Conservation (phyloP, 1,140 invertebrate species). For the Campodea augens region DNA sequence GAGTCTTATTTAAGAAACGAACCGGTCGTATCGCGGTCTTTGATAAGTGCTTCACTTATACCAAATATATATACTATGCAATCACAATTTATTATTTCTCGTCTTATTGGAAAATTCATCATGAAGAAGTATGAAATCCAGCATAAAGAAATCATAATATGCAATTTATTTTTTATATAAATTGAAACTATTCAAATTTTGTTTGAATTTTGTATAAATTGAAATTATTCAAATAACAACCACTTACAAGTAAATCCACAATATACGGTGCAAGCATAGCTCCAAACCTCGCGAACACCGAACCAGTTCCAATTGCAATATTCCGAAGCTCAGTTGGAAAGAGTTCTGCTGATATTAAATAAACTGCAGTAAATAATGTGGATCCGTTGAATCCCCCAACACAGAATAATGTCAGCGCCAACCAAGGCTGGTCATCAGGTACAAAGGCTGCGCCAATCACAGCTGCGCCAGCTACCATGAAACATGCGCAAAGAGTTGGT, state of each 20-base stretch:
- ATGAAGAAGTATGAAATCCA: no score
- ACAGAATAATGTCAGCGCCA: neutral
- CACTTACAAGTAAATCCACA: neutral
- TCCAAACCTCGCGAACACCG: constrained; percentile 26
- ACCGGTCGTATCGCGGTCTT: no score
- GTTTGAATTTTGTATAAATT: no score
- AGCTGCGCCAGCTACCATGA: neutral
- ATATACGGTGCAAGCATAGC: constrained; percentile 25
- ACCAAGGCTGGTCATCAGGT: neutral
- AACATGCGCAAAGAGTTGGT: neutral
- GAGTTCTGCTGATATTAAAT: constrained; percentile 24
- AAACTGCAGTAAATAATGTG: constrained; percentile 19
- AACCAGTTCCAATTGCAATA: constrained; percentile 26
- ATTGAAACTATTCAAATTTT: no score
- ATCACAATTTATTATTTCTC: no score
- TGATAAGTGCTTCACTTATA: no score
- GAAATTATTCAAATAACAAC: no score
- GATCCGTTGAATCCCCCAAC: constrained; percentile 4
- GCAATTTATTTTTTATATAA: no score
- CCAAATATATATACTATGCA: no score
- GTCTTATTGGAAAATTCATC: no score
- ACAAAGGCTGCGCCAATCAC: neutral
- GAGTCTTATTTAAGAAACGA: no score
- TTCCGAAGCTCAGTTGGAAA: constrained; percentile 27
- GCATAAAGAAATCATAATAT: no score